Evolutionary conservation across 2,797 vertebrate species (phyloP).

Genomic region (Hafferia zeledoni): DNA sequence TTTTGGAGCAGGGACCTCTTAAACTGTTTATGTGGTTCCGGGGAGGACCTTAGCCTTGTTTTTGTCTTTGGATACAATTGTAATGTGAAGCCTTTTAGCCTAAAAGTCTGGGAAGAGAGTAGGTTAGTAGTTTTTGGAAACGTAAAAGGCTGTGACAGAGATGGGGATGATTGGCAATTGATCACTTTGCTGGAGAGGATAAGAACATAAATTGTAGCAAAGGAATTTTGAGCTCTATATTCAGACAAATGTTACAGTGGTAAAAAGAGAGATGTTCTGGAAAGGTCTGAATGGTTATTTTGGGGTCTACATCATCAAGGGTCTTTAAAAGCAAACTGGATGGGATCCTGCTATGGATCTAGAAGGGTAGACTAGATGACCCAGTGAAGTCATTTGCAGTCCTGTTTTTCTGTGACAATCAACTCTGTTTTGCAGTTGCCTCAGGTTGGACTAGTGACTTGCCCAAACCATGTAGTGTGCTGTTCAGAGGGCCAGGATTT

Average conservation of each 20-base stretch:
- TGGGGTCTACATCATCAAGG: neutral
- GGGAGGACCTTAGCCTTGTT: neutral
- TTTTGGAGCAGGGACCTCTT: neutral
- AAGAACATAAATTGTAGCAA: neutral
- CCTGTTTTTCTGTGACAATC: neutral
- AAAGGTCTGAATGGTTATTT: neutral
- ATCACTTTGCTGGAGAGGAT: neutral
- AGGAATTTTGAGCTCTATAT: neutral
- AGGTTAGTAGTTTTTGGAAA: neutral
- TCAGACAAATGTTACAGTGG: neutral
- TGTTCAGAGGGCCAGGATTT: neutral
- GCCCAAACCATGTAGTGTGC: neutral
- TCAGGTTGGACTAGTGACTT: neutral
- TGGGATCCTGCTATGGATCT: neutral
- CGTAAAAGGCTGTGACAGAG: neutral
- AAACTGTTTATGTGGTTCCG: neutral
- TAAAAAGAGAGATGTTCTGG: neutral
- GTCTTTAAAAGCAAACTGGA: neutral
- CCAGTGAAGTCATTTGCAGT: neutral
- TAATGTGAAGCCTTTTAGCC: neutral
- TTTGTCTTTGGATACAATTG: neutral
- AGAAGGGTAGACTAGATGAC: neutral
- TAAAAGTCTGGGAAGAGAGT: neutral
- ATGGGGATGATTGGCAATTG: neutral
- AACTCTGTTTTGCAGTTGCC: neutral